These are phyloP conservation scores for Spondyliosoma cantharus DNA, from an alignment of 2,797 vertebrate genomes.

Conservation along the genomic window DNA sequence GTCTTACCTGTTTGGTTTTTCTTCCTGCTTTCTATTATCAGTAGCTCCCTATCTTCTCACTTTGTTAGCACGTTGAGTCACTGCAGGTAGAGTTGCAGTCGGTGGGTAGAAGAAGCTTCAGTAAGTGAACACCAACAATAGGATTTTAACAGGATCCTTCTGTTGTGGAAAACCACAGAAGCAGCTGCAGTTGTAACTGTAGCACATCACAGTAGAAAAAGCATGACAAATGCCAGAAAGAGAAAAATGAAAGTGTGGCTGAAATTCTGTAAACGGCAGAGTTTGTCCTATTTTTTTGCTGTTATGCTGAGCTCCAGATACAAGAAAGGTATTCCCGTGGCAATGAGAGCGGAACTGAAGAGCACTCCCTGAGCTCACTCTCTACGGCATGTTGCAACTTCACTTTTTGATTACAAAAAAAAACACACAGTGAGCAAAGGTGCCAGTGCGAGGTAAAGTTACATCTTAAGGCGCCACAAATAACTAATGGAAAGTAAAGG, in stretches of 20 bases:
- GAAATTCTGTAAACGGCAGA: slow-evolving; percentile 12
- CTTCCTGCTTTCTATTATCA: neutral
- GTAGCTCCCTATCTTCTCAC: neutral
- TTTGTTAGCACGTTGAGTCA: slow-evolving; percentile 1
- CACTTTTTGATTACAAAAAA: slow-evolving; percentile 6
- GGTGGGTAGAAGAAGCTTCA: neutral
- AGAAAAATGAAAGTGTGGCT: slow-evolving; percentile 1
- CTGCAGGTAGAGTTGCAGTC: slow-evolving; percentile 5
- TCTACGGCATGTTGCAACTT: neutral
- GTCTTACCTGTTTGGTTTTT: neutral
- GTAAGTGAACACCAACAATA: neutral
- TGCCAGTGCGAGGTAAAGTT: neutral
- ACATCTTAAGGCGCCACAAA: neutral
- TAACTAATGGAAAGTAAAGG: neutral
- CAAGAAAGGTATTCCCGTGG: slow-evolving; percentile 12
- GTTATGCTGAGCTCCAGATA: slow-evolving; percentile 19
- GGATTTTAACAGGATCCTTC: slow-evolving; percentile 1
- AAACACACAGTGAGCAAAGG: neutral
- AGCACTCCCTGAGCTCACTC: slow-evolving; percentile 1
- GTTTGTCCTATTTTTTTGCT: slow-evolving; percentile 44
- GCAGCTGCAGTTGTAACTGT: neutral
- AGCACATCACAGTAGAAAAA: slow-evolving; percentile 1
- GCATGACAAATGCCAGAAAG: slow-evolving; percentile 22
- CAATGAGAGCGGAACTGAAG: slow-evolving; percentile 25
- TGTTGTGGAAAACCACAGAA: neutral